Conservation (phyloP, 2,888 invertebrate genomes). For the Coecobrya sp. region DNA sequence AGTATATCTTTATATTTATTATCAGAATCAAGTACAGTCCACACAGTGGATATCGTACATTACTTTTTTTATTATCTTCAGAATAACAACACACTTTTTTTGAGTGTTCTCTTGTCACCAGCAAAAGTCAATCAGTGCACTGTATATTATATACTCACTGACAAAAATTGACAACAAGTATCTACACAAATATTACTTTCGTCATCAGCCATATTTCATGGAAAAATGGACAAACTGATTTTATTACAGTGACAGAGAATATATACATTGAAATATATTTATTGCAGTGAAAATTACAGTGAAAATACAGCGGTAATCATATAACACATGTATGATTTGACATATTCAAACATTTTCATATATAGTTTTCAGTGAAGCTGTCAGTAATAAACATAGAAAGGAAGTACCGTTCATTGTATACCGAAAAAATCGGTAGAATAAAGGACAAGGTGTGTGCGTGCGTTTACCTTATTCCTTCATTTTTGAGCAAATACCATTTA, state of each 20-base stretch:
- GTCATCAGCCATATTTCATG: slow-evolving; percentile 16
- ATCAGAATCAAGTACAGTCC: slow-evolving; percentile 34
- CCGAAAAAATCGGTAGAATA: neutral
- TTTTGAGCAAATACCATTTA: neutral
- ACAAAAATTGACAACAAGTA: slow-evolving; percentile 47
- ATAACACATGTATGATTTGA: neutral
- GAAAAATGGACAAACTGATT: neutral
- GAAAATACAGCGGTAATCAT: neutral
- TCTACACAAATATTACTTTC: slow-evolving; percentile 20
- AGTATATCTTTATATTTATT: slow-evolving; percentile 44
- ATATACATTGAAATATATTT: neutral
- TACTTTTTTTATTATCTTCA: slow-evolving; percentile 18
- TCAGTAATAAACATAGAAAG: slow-evolving; percentile 20
- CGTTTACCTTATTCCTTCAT: neutral
- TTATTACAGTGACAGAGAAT: slow-evolving; percentile 21
- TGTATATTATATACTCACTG: neutral
- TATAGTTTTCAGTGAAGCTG: slow-evolving; percentile 24
- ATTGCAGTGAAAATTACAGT: neutral
- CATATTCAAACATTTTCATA: neutral
- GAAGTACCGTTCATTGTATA: slow-evolving; percentile 12
- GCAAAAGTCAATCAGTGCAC: slow-evolving; percentile 16
- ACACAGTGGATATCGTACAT: slow-evolving; percentile 34
- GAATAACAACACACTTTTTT: slow-evolving; percentile 59
- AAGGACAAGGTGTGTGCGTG: slow-evolving; percentile 44
- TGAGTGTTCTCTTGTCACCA: neutral